A percentile compares a stretch with the other conserved stretches of the same genome.
Conservation (phyloP, 2,888 invertebrate species). For the Galerucella nymphaeae region DNA sequence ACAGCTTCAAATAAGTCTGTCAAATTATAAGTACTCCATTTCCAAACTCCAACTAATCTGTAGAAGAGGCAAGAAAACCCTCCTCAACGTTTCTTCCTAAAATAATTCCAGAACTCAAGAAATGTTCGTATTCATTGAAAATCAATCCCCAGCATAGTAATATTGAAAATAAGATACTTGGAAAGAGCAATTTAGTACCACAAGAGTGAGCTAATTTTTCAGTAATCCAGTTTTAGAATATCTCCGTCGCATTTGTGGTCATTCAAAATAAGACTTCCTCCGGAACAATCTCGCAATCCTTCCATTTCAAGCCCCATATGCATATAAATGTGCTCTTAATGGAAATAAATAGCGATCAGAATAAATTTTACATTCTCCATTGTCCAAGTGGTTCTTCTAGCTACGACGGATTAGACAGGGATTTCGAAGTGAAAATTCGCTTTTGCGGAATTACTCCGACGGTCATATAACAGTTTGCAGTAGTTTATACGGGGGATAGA, state of each 20-base stretch:
- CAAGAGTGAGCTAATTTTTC: slow-evolving; percentile 11
- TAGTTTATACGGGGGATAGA: slow-evolving; percentile 53
- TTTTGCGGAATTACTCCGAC: slow-evolving; percentile 55
- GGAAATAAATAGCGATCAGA: slow-evolving; percentile 51
- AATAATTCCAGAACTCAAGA: too few relatives aligned
- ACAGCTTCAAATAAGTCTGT: too few relatives aligned
- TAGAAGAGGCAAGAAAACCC: too few relatives aligned
- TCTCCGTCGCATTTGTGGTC: slow-evolving; percentile 21
- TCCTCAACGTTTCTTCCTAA: too few relatives aligned
- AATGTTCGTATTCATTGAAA: too few relatives aligned
- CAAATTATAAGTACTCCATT: too few relatives aligned
- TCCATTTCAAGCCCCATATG: slow-evolving; percentile 32
- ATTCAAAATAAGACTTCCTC: slow-evolving; percentile 20
- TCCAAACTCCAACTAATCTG: too few relatives aligned
- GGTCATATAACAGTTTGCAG: slow-evolving; percentile 56
- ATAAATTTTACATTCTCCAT: slow-evolving; percentile 45
- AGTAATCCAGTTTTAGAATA: slow-evolving; percentile 23
- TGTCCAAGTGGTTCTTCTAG: slow-evolving; percentile 38
- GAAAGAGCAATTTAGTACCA: not conserved
- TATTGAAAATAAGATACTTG: slow-evolving; percentile 4
- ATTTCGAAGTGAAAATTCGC: slow-evolving; percentile 59
- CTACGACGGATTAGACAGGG: slow-evolving; percentile 53
- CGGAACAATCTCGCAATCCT: slow-evolving; percentile 14
- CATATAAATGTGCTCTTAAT: slow-evolving; percentile 49
- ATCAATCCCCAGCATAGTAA: not conserved